Evolutionary conservation across 2,888 invertebrate genomes (phyloP).

Genomic region (Odontomyia ornata): DNA sequence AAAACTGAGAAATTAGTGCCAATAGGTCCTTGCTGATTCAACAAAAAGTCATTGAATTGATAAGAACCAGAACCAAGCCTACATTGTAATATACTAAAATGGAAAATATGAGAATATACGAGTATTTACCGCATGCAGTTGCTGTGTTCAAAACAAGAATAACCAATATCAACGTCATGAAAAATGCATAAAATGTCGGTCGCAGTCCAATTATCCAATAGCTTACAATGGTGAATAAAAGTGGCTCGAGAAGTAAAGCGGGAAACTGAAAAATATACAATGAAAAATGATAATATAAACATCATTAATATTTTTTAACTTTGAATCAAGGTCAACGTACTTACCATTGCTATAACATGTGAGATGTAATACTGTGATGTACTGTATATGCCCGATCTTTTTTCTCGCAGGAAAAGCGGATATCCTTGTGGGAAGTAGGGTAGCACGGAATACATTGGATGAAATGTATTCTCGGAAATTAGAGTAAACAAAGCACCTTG

Average conservation of each 20-base stretch:
- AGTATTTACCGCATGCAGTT: slow-evolving; percentile 79
- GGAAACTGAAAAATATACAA: slow-evolving; percentile 75
- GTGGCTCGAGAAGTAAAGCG: slow-evolving; percentile 82
- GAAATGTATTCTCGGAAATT: slow-evolving; percentile 89
- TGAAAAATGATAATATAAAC: too few species aligned
- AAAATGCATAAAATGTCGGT: slow-evolving; percentile 73
- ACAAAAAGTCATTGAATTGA: too few species aligned
- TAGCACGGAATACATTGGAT: slow-evolving; percentile 89
- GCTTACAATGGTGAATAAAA: slow-evolving; percentile 80
- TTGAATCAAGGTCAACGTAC: too few species aligned
- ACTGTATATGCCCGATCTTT: slow-evolving; percentile 83
- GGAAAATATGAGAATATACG: too few species aligned
- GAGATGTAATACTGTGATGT: slow-evolving; percentile 83
- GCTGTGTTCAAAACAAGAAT: slow-evolving; percentile 85
- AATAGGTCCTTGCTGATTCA: too few species aligned
- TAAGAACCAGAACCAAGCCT: too few species aligned
- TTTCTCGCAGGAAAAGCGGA: slow-evolving; percentile 82
- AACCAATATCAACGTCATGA: slow-evolving; percentile 74
- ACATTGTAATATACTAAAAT: too few species aligned
- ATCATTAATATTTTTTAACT: too few species aligned
- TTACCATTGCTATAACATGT: slow-evolving; percentile 82
- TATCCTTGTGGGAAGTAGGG: slow-evolving; percentile 83
- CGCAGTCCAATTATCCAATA: slow-evolving; percentile 90
- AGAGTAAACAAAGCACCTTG: slow-evolving; percentile 89
- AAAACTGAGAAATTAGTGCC: too few species aligned